Base-by-base conservation (phyloP, 2,113 vertebrate species). In the Dromas ardeola region DNA sequence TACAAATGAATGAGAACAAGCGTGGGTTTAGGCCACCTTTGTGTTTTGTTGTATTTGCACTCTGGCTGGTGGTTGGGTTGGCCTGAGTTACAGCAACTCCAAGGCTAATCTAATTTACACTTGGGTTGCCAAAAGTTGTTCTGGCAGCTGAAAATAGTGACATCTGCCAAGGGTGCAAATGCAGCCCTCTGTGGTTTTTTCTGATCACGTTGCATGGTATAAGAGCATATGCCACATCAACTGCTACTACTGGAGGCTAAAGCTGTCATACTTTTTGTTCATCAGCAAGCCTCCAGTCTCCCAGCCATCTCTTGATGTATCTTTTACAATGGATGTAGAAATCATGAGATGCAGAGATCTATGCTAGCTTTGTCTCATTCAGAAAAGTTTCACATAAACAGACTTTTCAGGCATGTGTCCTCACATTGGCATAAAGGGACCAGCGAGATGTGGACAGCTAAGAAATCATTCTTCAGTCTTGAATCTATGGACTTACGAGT, bases 111-210 rank as follows among this genome's bases (percentile, higher is more conserved):
- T 95, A 91, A 93, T 96, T 95, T 95, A 76, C 72, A 72, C 40
- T 86, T 69, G 53, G 34, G 73, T 67, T 96, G 76, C 55, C 77
- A 81, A 81, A 95, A 92, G 49, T 88, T 84, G 27, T 86, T 93
- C 86, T 89, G 92, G 72, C 90, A 86, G 59, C 38, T 84, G 86
- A 84, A 90, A 97, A 59, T 4, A 74, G 34, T 56, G 65, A 84
- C 86, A 93, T 63, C 80, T 96, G 91, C 81, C 93, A 94, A 92
- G 86, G 86, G 86, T 86, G 38, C 86, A 95, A 90, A 93, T 52
- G 42, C n/a, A 94, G 47, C 30, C 76, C 76, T 66, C 21, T 56
- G 38, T 81, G 13, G 3, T 91, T 83, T 81, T 92, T 95, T 79
- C 83, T 93, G 65, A 47, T 78, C 56, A 36, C 5, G 0, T 85